Evolutionary conservation across 2,113 vertebrate species (phyloP), one percentile per base, ranked within the genome.

Genomic region (Caloenas nicobarica): DNA sequence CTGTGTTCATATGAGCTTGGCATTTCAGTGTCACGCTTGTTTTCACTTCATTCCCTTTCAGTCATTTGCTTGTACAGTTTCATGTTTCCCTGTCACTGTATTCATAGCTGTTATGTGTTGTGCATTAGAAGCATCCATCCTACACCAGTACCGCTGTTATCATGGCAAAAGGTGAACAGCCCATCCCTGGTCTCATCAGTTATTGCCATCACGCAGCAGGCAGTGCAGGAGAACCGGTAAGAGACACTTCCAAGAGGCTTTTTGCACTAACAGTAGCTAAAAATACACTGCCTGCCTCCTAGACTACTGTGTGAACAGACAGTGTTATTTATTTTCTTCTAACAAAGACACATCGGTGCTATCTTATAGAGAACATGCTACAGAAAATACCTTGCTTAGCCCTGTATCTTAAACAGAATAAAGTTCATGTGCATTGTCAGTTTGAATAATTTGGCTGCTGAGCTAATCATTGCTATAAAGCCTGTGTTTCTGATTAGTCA

Each of bases 91-190:
- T 97, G 90, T 98, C 97, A 97, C 81, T 96, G 51, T 98, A 96
- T 97, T 98, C 98, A 98, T 98, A 96, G 96, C 95, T 98, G 94
- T 98, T 98, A 97, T 98, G 94, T 98, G 96, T 99, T 98, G 97
- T 98, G 97, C 98, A 98, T 99, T 98, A 99, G 99, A 99, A 98
- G 96, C 97, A 98, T 98, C 98, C 98, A 98, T 98, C 98, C 97
- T 97, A 97, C 97, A 97, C 98, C 97, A 99, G 97, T 97, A 98
- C 99, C 98, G 98, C 98, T 98, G 98, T 98, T 98, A 96, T 99
- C 98, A 99, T 99, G 99, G 99, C 99, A 98, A 99, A 99, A 97
- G 99, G 98, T 97, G 98, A 98, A 91, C 98, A 98, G 95, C 98
- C 98, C 97, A 98, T 99, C 96, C 98, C 98, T 95, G 98, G 98